These are phyloP conservation scores for Vesta saturnalis DNA, from an alignment of 2,888 invertebrate species.

Conservation along the genomic window DNA sequence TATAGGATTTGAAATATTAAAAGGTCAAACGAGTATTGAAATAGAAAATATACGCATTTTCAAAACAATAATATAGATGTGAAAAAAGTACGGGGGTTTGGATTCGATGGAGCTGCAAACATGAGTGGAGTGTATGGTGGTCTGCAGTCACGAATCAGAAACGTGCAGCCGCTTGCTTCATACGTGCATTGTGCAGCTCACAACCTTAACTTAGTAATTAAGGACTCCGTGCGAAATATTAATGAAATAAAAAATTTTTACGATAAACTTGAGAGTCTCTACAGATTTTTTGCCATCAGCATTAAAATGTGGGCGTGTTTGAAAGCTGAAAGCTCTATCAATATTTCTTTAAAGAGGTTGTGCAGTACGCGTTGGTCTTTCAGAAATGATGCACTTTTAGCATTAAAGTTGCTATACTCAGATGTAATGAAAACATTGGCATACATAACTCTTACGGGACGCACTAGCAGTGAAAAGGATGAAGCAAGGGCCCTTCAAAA, in stretches of 20 bases:
- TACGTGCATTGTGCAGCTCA: constrained; percentile 5
- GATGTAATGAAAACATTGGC: too few relatives aligned
- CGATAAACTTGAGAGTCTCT: too few relatives aligned
- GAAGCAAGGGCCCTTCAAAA: not conserved
- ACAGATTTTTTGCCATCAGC: not conserved
- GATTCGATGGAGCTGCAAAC: constrained; percentile 25
- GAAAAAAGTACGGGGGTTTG: not conserved
- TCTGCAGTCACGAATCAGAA: not conserved
- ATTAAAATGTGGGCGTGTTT: not conserved
- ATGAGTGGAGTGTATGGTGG: constrained; percentile 17
- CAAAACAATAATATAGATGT: not conserved
- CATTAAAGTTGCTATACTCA: not conserved
- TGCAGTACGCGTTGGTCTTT: not conserved
- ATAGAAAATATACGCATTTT: not conserved
- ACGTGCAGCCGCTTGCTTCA: not conserved
- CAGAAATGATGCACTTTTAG: not conserved
- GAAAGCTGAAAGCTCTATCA: not conserved
- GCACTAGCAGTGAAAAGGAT: not conserved
- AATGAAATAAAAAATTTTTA: not conserved
- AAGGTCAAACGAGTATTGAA: not conserved
- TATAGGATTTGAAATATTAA: not conserved
- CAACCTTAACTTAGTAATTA: not conserved
- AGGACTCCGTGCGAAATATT: not conserved
- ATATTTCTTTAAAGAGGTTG: not conserved
- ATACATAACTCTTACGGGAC: not conserved